Conservation (phyloP, 2,113 vertebrate species). For the Ornithorhynchus anatinus region DNA sequence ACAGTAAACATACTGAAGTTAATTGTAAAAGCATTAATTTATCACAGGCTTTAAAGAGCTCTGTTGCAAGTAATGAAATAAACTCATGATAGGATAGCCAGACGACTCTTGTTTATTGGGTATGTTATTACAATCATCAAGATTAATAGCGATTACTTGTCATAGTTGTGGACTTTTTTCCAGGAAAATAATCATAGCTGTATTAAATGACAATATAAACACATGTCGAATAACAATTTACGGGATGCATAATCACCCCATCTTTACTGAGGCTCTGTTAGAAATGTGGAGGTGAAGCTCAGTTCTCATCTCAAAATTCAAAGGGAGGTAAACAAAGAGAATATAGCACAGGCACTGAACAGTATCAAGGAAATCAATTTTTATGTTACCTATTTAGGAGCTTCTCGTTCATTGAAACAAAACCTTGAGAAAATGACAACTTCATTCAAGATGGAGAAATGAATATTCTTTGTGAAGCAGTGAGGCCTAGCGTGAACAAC, state of each 20-base stretch:
- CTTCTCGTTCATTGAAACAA: too few relatives aligned
- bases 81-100: slow-evolving; percentile 46
- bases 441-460: too few relatives aligned
- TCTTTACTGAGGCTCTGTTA: not conserved
- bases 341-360: not conserved
- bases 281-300: slow-evolving; percentile 6
- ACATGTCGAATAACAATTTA: slow-evolving; percentile 19
- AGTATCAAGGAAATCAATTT: not conserved
- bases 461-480: too few relatives aligned
- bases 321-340: not conserved
- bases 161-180: slow-evolving; percentile 56
- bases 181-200: slow-evolving; percentile 37
- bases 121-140: slow-evolving; percentile 69
- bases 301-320: slow-evolving; percentile 1
- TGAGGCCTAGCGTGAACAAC: too few relatives aligned
- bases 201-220: slow-evolving; percentile 63
- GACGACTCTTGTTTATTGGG: slow-evolving; percentile 59
- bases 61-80: slow-evolving; percentile 65
- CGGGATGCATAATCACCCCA: slow-evolving; percentile 8
- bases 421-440: too few relatives aligned
- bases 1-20: slow-evolving; percentile 29
- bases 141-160: slow-evolving; percentile 69
- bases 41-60: slow-evolving; percentile 67
- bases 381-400: slow-evolving; percentile 26
- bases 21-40: slow-evolving; percentile 66